Base-by-base conservation (phyloP, 2,797 vertebrate genomes). In the Tauraco hartlaubi region DNA sequence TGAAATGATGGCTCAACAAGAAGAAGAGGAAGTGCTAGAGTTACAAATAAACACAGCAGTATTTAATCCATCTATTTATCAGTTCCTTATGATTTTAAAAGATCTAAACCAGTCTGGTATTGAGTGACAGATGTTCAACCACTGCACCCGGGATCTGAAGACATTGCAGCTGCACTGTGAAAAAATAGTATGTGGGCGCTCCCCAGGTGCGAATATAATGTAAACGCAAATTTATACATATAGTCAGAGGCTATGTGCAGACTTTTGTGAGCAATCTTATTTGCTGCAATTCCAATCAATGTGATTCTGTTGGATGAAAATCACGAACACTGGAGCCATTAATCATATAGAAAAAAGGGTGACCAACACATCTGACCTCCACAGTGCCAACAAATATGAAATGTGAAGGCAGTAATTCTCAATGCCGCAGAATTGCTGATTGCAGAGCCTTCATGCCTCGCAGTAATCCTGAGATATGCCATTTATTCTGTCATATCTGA, bases 1-100 rank as follows among this genome's bases (percentile, higher is more conserved):
- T 69, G 87, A 93, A 92, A 82, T 92, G 94, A 97, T 92, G 71
- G 74, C 68, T 93, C 76, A 95, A 94, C 77, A 94, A 85, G 48
- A 86, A 85, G 56, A 89, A 48, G 61, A 96, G 78, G 90, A 96
- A 97, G 85, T 76, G 37, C 28, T 69, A 44, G 63, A 96, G 54
- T 75, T 88, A 90, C 77, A 89, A 80, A 91, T 90, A 81, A 88
- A 86, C 52, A 85, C 35, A 26, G 29, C 23, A 71, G 35, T 63
- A 52, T 54, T 90, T 77, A 87, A 74, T 88, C 91, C 72, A 48
- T 92, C 64, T 68, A 33, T 55, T 80, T 61, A 64, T 92, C 61
- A 80, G 29, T 64, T 73, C 46, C 41, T 84, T 76, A 55, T 2
- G 10, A 56, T 71, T 91, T 81, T 35, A 44, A 72, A 76, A 71